Percentiles rank a stretch among this genome's conserved stretches.
phyloP scores from a whole-genome alignment of 2,888 invertebrate species.

The Troglohyphantes excavatus region DNA sequence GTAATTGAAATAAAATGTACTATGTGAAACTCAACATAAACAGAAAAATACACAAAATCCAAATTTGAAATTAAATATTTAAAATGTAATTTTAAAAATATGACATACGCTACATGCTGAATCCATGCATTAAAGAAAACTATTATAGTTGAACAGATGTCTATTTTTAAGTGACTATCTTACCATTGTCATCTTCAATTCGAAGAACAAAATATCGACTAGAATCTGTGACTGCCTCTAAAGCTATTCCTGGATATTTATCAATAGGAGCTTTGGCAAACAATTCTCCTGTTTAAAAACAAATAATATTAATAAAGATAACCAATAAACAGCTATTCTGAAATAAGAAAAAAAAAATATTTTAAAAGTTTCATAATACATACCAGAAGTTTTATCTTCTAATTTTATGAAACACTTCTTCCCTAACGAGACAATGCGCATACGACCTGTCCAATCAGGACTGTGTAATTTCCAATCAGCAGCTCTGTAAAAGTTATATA shows the following conservation, averaged over 20 bases:
- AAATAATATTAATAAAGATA: background rate
- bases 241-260: conserved; percentile 95
- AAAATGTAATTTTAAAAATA: too few species aligned
- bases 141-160: too few species aligned
- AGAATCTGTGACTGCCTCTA: conserved; percentile 98
- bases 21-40: too few species aligned
- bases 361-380: background rate
- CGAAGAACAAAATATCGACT: conserved; percentile 98
- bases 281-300: conserved; percentile 86
- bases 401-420: conserved; percentile 94
- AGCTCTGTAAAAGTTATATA: conserved; percentile 89
- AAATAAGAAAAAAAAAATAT: background rate
- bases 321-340: background rate
- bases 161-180: too few species aligned
- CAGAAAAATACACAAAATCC: too few species aligned
- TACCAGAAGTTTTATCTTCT: conserved; percentile 95
- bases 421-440: conserved; percentile 94
- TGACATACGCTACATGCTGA: too few species aligned
- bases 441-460: conserved; percentile 99
- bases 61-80: too few species aligned
- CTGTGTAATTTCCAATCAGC: conserved; percentile 99
- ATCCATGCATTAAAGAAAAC: too few species aligned
- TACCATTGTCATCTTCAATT: conserved; percentile 97
- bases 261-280: conserved; percentile 98
- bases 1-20: too few species aligned